Conservation (phyloP, 2,797 vertebrate genomes). For the Molossus alvarezi region DNA sequence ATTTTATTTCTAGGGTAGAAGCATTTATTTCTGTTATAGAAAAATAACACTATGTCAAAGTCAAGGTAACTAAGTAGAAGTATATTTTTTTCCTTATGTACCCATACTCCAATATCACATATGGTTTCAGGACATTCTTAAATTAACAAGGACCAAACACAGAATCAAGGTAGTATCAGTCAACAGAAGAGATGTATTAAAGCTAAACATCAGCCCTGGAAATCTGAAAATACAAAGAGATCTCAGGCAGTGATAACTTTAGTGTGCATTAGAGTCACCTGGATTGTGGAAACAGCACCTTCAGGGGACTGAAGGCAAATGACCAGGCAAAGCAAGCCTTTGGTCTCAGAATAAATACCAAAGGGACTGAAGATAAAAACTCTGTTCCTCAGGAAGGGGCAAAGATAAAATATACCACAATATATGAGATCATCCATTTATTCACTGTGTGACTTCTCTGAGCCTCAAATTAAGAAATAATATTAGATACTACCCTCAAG, state of each 20-base stretch:
- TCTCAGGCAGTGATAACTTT: slow-evolving; percentile 61
- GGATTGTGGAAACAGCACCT: slow-evolving; percentile 34
- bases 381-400: not conserved
- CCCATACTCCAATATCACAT: slow-evolving; percentile 75
- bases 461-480: slow-evolving; percentile 33
- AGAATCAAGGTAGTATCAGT: slow-evolving; percentile 74
- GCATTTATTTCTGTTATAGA: slow-evolving; percentile 89
- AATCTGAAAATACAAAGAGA: slow-evolving; percentile 79
- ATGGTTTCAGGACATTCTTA: slow-evolving; percentile 81
- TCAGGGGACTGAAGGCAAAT: slow-evolving; percentile 24
- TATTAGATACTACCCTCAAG: not conserved
- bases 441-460: slow-evolving; percentile 31
- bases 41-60: slow-evolving; percentile 91
- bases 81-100: slow-evolving; percentile 86
- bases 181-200: slow-evolving; percentile 73
- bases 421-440: not conserved
- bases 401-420: not conserved
- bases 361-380: not conserved
- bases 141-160: slow-evolving; percentile 79
- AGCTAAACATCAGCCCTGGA: slow-evolving; percentile 81
- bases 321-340: not conserved
- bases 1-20: slow-evolving; percentile 89
- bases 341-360: slow-evolving; percentile 31
- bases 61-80: slow-evolving; percentile 88
- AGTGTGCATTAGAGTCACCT: not conserved